phyloP scores from a whole-genome alignment of 1,140 invertebrate species.

The Coptotermes formosanus region DNA sequence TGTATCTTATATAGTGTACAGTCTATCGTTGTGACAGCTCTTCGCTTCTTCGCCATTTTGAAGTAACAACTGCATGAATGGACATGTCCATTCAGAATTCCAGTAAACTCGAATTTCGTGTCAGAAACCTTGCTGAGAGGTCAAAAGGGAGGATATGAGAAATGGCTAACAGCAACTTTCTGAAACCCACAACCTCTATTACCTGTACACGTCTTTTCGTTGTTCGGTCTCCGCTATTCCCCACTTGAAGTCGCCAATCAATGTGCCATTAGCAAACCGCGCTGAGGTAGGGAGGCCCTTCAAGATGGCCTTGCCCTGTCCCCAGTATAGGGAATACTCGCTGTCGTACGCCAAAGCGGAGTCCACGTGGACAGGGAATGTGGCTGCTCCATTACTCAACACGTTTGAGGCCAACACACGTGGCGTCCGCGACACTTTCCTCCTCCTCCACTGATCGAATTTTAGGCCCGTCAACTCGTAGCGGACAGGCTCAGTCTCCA shows the following conservation, averaged over 20 bases:
- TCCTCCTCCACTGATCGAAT: slow-evolving; percentile 57
- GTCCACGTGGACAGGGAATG: slow-evolving; percentile 54
- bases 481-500: slow-evolving; percentile 71
- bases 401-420: slow-evolving; percentile 57
- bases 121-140: too few species aligned
- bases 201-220: slow-evolving; percentile 55
- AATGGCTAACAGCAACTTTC: not conserved
- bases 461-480: slow-evolving; percentile 70
- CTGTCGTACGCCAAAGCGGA: slow-evolving; percentile 68
- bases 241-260: slow-evolving; percentile 63
- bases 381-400: slow-evolving; percentile 59
- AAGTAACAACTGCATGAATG: too few species aligned
- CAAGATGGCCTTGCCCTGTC: slow-evolving; percentile 70
- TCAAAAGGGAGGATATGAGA: not conserved
- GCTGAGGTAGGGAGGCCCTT: slow-evolving; percentile 71
- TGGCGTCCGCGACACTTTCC: slow-evolving; percentile 52
- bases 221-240: slow-evolving; percentile 58
- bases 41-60: too few species aligned
- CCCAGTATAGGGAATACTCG: slow-evolving; percentile 70
- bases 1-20: too few species aligned
- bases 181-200: not conserved
- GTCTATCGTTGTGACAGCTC: too few species aligned
- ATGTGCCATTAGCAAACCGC: slow-evolving; percentile 55
- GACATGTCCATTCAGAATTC: too few species aligned
- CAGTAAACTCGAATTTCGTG: too few species aligned